Conservation (phyloP, 2,113 vertebrate genomes). For the Heloderma charlesbogerti region DNA sequence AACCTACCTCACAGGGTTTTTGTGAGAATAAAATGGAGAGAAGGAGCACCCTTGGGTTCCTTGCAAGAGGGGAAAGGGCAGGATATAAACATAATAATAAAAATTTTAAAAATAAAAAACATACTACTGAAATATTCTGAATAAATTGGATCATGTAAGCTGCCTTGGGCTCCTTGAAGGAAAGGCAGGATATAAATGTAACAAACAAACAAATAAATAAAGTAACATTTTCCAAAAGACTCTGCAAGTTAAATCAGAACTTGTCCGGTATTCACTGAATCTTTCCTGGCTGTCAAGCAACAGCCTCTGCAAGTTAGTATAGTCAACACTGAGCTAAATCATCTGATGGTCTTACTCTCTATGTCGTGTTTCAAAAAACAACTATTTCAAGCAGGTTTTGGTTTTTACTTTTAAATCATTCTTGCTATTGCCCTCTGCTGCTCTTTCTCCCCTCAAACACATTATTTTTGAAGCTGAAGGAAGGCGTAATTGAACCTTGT, state of each 20-base stretch:
- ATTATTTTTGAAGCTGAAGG: background rate
- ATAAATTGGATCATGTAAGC: too few relatives aligned
- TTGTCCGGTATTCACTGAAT: background rate
- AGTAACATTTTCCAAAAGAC: background rate
- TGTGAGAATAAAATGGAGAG: too few relatives aligned
- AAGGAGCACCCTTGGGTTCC: too few relatives aligned
- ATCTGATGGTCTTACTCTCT: background rate
- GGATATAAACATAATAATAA: too few relatives aligned
- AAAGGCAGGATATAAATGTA: background rate
- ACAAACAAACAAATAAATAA: too few relatives aligned
- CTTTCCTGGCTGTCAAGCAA: background rate
- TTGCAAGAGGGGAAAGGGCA: background rate
- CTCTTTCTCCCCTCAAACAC: background rate
- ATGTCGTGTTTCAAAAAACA: background rate
- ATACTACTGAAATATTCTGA: too few relatives aligned
- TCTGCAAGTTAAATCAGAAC: background rate
- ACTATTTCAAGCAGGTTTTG: background rate
- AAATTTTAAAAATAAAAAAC: background rate
- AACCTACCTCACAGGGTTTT: too few relatives aligned
- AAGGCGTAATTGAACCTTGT: background rate
- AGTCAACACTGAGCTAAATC: background rate
- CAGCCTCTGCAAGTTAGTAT: background rate
- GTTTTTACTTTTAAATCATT: background rate
- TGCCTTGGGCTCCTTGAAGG: background rate
- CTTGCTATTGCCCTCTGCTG: background rate